Evolutionary conservation across 2,113 vertebrate species (phyloP).

Genomic region (Oncorhynchus tshawytscha): DNA sequence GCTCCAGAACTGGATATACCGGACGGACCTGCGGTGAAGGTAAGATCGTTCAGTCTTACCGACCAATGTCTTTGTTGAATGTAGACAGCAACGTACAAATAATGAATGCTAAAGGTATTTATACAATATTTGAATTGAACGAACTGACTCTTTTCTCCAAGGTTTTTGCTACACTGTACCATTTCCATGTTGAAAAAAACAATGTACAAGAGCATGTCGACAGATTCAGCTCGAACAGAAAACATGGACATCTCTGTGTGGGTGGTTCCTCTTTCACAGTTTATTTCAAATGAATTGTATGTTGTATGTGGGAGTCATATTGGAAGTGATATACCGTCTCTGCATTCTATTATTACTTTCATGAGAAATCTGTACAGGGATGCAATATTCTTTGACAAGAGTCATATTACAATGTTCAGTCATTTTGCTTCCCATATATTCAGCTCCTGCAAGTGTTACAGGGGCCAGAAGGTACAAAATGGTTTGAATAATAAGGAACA

Average conservation of each 20-base stretch:
- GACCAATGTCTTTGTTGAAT: background rate
- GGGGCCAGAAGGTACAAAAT: slow-evolving; percentile 67
- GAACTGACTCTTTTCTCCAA: background rate
- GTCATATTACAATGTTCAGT: slow-evolving; percentile 58
- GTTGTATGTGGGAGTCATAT: background rate
- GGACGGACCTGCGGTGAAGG: slow-evolving; percentile 95
- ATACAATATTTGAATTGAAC: background rate
- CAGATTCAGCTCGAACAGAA: background rate
- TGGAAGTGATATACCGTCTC: slow-evolving; percentile 45
- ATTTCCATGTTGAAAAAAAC: background rate
- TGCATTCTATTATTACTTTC: slow-evolving; percentile 58
- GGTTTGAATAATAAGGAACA: slow-evolving; percentile 55
- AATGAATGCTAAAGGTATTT: background rate
- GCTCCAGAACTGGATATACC: slow-evolving; percentile 88
- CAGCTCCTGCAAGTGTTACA: slow-evolving; percentile 65
- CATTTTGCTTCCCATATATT: slow-evolving; percentile 56
- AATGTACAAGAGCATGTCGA: background rate
- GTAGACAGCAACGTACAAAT: background rate
- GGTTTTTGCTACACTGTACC: background rate
- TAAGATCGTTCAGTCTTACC: slow-evolving; percentile 64
- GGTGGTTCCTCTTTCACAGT: background rate
- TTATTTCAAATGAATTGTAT: background rate
- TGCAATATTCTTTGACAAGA: slow-evolving; percentile 52
- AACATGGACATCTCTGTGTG: background rate
- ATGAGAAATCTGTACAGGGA: slow-evolving; percentile 43